These are phyloP conservation scores for Platysternon megacephalum DNA, from an alignment of 2,113 vertebrate genomes.

Conservation along the genomic window DNA sequence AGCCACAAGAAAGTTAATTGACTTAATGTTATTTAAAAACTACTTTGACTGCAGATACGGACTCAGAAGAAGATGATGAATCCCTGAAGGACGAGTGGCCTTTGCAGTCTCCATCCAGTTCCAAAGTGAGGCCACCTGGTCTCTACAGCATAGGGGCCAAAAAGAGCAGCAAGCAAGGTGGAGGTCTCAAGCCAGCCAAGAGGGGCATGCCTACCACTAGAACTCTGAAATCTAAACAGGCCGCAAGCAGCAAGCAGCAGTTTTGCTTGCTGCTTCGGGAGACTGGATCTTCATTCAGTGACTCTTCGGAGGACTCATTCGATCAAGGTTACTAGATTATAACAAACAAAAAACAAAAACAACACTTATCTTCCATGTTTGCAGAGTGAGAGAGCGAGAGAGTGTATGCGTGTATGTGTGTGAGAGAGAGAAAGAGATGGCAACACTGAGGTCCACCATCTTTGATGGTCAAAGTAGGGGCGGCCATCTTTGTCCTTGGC, in stretches of 20 bases:
- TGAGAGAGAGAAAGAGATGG: slow-evolving; percentile 23
- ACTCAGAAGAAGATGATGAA: slow-evolving; percentile 92
- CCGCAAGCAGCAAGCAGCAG: slow-evolving; percentile 89
- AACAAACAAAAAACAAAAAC: slow-evolving; percentile 70
- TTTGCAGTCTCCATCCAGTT: slow-evolving; percentile 76
- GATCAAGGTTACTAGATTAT: slow-evolving; percentile 98
- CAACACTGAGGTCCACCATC: slow-evolving; percentile 54
- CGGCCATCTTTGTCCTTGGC: slow-evolving; percentile 79
- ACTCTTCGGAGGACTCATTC: slow-evolving; percentile 96
- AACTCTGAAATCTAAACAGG: slow-evolving; percentile 81
- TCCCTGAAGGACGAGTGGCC: slow-evolving; percentile 89
- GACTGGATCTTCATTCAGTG: slow-evolving; percentile 85
- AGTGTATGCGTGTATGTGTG: slow-evolving; percentile 15
- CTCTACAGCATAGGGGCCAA: slow-evolving; percentile 79
- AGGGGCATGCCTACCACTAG: slow-evolving; percentile 64
- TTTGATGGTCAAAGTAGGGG: slow-evolving; percentile 76
- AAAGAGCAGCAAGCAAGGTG: slow-evolving; percentile 73
- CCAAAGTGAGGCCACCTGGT: slow-evolving; percentile 74
- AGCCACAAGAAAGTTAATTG: fast-evolving
- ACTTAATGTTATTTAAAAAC: slow-evolving; percentile 64
- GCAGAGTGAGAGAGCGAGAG: slow-evolving; percentile 65
- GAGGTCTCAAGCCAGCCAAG: slow-evolving; percentile 66
- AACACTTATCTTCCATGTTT: neutral
- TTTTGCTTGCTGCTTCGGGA: slow-evolving; percentile 94
- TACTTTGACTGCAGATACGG: slow-evolving; percentile 90